These are phyloP conservation scores for Apis mellifera DNA, from an alignment of 1,140 invertebrate genomes.

Conservation along the genomic window DNA sequence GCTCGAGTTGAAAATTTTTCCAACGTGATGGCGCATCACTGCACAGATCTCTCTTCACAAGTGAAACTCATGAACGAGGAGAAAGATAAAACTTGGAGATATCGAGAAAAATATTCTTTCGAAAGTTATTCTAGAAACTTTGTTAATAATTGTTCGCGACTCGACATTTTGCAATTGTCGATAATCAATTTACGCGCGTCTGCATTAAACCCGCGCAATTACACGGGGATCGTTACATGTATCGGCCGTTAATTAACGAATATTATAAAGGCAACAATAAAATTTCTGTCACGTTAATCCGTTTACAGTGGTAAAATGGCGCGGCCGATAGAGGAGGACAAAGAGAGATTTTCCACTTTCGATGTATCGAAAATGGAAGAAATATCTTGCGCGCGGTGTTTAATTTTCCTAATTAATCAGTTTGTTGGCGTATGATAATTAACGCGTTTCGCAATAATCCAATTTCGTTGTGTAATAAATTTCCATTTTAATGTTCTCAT, in stretches of 20 bases:
- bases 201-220: constrained; percentile 34
- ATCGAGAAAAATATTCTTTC: no score
- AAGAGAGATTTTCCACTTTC: not conserved
- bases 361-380: not conserved
- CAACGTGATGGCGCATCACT: not conserved
- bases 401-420: not conserved
- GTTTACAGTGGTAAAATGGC: not conserved
- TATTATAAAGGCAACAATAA: constrained; percentile 27
- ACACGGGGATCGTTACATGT: not conserved
- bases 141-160: not conserved
- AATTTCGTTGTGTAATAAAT: fast-evolving
- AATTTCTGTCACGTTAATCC: constrained; percentile 20
- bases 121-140: not conserved
- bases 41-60: not conserved
- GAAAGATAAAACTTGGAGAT: not conserved
- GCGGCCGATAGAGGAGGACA: no score
- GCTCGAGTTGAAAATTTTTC: not conserved
- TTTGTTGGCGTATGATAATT: not conserved
- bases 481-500: not conserved
- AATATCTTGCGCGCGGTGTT: not conserved
- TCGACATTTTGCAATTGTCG: constrained; percentile 17
- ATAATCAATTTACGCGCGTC: constrained; percentile 25
- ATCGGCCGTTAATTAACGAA: constrained; percentile 27
- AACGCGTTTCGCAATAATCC: not conserved
- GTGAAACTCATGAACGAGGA: not conserved